Percentiles rank a stretch among this genome's conserved stretches.
These are phyloP conservation scores for Alauda arvensis DNA, from an alignment of 2,797 vertebrate genomes.

Conservation along the genomic window DNA sequence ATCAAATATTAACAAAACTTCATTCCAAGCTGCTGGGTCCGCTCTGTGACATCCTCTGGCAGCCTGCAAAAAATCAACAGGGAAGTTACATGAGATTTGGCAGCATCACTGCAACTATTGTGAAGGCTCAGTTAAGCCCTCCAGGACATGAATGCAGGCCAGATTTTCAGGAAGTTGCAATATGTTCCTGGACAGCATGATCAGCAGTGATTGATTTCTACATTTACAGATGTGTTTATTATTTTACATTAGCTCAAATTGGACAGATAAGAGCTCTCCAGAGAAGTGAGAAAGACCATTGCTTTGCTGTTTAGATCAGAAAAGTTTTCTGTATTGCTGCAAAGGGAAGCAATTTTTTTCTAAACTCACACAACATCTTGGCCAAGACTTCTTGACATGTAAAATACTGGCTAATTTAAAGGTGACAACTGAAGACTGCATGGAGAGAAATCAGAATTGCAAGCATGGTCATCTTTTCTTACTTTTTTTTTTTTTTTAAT, in stretches of 20 bases:
- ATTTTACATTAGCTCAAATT: neutral
- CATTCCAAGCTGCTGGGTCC: neutral
- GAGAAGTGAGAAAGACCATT: neutral
- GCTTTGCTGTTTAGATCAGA: neutral
- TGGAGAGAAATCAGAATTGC: neutral
- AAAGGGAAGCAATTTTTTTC: neutral
- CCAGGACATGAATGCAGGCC: neutral
- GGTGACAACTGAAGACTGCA: neutral
- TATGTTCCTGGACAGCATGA: constrained; percentile 1
- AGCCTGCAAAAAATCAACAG: constrained; percentile 13
- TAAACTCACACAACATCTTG: neutral
- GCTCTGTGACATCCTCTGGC: neutral
- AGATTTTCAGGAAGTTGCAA: constrained; percentile 26
- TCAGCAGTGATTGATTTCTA: neutral
- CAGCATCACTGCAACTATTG: neutral
- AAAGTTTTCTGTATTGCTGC: neutral
- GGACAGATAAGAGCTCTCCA: neutral
- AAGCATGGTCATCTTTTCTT: neutral
- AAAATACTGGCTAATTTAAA: neutral
- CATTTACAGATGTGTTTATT: neutral
- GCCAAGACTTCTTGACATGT: neutral
- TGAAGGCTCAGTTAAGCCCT: constrained; percentile 26
- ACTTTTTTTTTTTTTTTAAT: neutral
- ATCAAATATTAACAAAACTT: constrained; percentile 6
- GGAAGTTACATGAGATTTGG: constrained; percentile 5